phyloP scores from a whole-genome alignment of 2,888 invertebrate genomes.

The Atethmia centrago region DNA sequence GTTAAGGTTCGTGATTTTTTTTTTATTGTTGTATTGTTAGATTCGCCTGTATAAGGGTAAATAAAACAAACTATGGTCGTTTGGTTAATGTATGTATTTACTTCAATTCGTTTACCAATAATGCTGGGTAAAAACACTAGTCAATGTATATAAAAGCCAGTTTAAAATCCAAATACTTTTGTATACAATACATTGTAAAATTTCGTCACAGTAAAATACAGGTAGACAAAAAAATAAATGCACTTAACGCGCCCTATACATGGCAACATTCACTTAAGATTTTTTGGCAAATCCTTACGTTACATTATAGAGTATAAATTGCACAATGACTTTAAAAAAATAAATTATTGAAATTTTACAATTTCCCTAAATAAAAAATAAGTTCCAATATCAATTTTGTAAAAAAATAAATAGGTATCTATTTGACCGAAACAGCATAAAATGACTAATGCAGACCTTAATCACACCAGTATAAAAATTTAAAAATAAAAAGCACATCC shows the following conservation, averaged over 20 bases:
- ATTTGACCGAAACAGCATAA: constrained; percentile 58
- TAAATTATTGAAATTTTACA: constrained; percentile 63
- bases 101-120: constrained; percentile 82
- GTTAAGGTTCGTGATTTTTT: neutral
- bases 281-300: constrained; percentile 81
- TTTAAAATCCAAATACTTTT: constrained; percentile 79
- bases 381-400: constrained; percentile 72
- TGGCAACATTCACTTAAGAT: constrained; percentile 81
- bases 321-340: constrained; percentile 76
- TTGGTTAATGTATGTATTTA: constrained; percentile 84
- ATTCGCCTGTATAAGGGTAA: constrained; percentile 15
- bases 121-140: constrained; percentile 82
- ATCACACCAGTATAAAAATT: constrained; percentile 59
- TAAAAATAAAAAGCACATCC: constrained; percentile 58
- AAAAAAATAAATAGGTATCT: constrained; percentile 71
- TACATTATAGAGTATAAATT: constrained; percentile 77
- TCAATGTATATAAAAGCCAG: constrained; percentile 85
- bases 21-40: neutral
- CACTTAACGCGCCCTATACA: constrained; percentile 84
- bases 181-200: constrained; percentile 77
- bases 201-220: constrained; percentile 78
- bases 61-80: constrained; percentile 67
- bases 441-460: constrained; percentile 60
- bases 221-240: constrained; percentile 86
- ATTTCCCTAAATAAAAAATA: constrained; percentile 70